Percentiles rank a stretch among this genome's conserved stretches.
Evolutionary conservation across 2,888 invertebrate species (phyloP).

Genomic region (Heliconius sara): DNA sequence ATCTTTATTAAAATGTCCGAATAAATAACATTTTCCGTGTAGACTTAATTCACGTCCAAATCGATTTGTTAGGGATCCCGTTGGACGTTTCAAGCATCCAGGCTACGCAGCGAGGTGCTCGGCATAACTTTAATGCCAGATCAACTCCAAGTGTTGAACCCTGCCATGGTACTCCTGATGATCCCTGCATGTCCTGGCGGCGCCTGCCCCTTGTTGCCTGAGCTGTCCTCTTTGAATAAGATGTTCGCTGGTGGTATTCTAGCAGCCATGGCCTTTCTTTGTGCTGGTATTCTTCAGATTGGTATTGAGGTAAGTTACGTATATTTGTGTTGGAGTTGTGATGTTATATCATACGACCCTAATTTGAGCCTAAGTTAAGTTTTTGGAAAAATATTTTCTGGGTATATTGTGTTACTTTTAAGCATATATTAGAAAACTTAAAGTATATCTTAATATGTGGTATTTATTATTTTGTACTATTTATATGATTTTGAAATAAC

Average conservation of each 20-base stretch:
- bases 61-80: conserved; percentile 84
- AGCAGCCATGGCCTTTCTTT: conserved; percentile 86
- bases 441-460: too few relatives aligned
- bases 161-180: conserved; percentile 87
- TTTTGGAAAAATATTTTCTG: too few relatives aligned
- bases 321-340: background rate
- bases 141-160: conserved; percentile 92
- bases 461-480: background rate
- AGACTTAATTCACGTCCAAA: background rate
- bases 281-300: conserved; percentile 86
- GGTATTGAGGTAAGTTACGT: conserved; percentile 68
- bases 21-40: background rate
- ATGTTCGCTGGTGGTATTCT: conserved; percentile 90
- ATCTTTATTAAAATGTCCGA: too few relatives aligned
- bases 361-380: too few relatives aligned
- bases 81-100: conserved; percentile 91
- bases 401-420: too few relatives aligned
- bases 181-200: conserved; percentile 86
- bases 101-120: conserved; percentile 85
- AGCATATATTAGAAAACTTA: too few relatives aligned
- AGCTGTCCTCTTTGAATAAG: conserved; percentile 86
- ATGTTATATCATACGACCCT: too few relatives aligned
- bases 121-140: conserved; percentile 87
- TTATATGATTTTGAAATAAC: conserved; percentile 1
- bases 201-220: conserved; percentile 71